Conservation (phyloP, 2,797 vertebrate genomes). For the Semaprochilodus insignis region DNA sequence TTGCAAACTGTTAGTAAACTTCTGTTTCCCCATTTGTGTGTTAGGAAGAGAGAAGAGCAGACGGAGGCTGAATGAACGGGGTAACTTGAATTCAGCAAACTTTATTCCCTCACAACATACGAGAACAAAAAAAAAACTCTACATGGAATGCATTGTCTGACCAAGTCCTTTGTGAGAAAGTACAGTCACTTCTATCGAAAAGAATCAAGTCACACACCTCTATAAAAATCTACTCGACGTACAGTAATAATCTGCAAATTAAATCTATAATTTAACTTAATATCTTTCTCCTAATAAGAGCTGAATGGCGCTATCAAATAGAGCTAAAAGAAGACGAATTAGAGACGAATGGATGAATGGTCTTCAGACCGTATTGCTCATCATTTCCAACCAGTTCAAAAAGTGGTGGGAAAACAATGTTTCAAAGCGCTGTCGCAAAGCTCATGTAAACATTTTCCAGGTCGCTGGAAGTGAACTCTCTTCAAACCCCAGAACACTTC, state of each 20-base stretch:
- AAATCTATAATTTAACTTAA: constrained; percentile 77
- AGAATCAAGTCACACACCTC: constrained; percentile 71
- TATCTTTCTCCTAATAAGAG: constrained; percentile 70
- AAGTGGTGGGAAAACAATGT: constrained; percentile 44
- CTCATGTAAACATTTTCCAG: constrained; percentile 56
- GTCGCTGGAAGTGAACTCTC: constrained; percentile 44
- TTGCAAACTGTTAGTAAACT: constrained; percentile 84
- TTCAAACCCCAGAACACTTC: constrained; percentile 54
- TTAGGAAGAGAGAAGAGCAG: constrained; percentile 75
- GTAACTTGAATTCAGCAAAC: constrained; percentile 71
- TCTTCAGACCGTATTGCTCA: constrained; percentile 66
- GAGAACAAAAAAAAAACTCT: constrained; percentile 62
- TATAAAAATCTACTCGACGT: constrained; percentile 78
- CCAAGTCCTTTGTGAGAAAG: constrained; percentile 76
- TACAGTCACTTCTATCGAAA: constrained; percentile 70
- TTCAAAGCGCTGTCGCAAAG: constrained; percentile 42
- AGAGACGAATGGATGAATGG: constrained; percentile 63
- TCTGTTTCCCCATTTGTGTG: constrained; percentile 72
- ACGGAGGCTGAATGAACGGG: constrained; percentile 76
- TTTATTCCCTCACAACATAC: constrained; percentile 70
- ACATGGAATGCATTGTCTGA: constrained; percentile 82
- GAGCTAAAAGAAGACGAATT: constrained; percentile 49
- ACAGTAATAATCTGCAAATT: constrained; percentile 70
- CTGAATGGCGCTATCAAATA: constrained; percentile 70
- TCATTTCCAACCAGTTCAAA: constrained; percentile 48